Base-by-base conservation (phyloP, 1,140 invertebrate genomes). In the Nomia melanderi region DNA sequence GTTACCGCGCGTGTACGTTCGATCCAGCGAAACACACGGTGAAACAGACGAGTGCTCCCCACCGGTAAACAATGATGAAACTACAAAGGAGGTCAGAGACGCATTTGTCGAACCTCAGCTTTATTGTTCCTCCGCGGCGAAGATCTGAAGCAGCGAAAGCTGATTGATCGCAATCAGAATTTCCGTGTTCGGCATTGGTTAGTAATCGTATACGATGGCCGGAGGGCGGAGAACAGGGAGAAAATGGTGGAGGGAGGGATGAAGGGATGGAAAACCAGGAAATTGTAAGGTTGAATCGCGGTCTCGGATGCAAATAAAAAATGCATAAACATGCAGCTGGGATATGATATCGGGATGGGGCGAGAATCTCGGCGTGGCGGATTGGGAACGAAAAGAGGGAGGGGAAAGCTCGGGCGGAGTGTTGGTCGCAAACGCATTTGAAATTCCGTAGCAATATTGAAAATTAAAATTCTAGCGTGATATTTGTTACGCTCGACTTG, bases 81-180 rank as follows among this genome's bases (percentile, higher is more conserved):
- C 17, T 27, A 70, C 67, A 70, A 77, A 77, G 75, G 75, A 77
- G 75, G 67, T 77, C 75, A 70, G 56, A 70, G 75, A 77, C 56
- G 67, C 47, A 41, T 77, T 77, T 71, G 75, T 66, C 75, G 57
- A 67, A 71, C 75, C 66, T 77, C 66, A 70, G 57, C 75, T 77
- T 71, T 70, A 77, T 71, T 77, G 59, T 77, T 70, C 57, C 66
- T 54, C 44, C 44, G 25, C 41, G 11, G 54, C 39, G 74, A 62
- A 77, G 57, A 70, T 77, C 47, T 62, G 67, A 71, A 63, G 66
- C 67, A 56, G 44, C 66, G 36, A 36, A 77, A 71, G 57, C 75
- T 71, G 66, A 70, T 77, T 70, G 73, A 76, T 76, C 73, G 73
- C 73, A 76, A 76, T 76, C 73, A 69, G 73, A 67, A 59, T 44